A percentile compares a stretch with the other conserved stretches of the same genome.
Evolutionary conservation across 2,888 invertebrate species (phyloP).

Genomic region (Drosophila flavopinicola): DNA sequence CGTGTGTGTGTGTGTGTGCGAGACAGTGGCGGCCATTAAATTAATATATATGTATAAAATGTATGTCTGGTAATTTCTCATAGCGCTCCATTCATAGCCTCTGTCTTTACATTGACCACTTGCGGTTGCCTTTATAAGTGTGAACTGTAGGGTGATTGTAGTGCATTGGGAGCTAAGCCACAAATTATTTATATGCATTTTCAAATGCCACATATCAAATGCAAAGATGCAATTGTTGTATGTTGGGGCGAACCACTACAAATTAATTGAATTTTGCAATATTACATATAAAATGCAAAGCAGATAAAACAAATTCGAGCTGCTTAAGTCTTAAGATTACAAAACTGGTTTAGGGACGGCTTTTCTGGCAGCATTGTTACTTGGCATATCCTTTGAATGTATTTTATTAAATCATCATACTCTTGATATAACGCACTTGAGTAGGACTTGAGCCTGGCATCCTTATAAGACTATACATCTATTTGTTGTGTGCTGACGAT

Average conservation of each 20-base stretch:
- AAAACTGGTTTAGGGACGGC: too few species aligned
- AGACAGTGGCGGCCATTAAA: conserved; percentile 61
- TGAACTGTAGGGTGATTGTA: conserved; percentile 23
- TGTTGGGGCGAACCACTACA: conserved; percentile 3
- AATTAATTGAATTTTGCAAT: background rate
- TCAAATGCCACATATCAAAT: too few species aligned
- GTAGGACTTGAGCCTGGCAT: too few species aligned
- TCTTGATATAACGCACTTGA: too few species aligned
- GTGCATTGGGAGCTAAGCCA: conserved; percentile 2
- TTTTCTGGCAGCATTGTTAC: too few species aligned
- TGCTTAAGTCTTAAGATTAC: too few species aligned
- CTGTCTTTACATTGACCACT: conserved; percentile 55
- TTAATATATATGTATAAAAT: conserved; percentile 47
- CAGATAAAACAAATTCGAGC: background rate
- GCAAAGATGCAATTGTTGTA: background rate
- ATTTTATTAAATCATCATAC: too few species aligned
- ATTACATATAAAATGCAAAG: background rate
- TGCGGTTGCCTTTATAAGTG: conserved; percentile 35
- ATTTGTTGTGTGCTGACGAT: too few species aligned
- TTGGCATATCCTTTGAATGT: too few species aligned
- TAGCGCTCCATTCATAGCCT: conserved; percentile 39
- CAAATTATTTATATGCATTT: conserved; percentile 8
- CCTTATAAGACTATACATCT: too few species aligned
- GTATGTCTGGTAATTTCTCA: conserved; percentile 58
- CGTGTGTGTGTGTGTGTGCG: conserved; percentile 38